Evolutionary conservation across 92 coral and sea anemone species (phyloP).

Genomic region (Parazoanthus swiftii): DNA sequence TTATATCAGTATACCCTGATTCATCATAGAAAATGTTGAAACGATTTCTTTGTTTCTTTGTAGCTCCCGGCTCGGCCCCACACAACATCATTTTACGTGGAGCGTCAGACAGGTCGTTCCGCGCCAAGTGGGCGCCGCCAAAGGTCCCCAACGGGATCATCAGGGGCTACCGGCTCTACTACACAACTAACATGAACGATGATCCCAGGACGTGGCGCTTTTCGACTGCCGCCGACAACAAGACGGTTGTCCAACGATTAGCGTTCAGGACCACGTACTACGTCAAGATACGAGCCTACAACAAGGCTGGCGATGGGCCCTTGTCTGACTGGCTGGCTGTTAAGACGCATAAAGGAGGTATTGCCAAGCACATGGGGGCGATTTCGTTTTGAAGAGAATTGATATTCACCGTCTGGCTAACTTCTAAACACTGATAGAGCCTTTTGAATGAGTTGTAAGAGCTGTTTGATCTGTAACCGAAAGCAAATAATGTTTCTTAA

Average conservation of each 20-base stretch:
- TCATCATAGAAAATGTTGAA: too few species aligned
- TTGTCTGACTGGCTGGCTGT: slow-evolving; percentile 70
- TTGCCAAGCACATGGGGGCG: too few species aligned
- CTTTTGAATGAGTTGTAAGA: too few species aligned
- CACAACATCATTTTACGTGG: slow-evolving; percentile 70
- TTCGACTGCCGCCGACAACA: slow-evolving; percentile 54
- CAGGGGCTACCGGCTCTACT: slow-evolving; percentile 70
- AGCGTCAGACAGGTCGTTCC: slow-evolving; percentile 68
- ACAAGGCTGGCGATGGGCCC: slow-evolving; percentile 77
- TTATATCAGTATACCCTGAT: not conserved
- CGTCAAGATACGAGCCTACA: slow-evolving; percentile 64
- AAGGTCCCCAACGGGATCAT: slow-evolving; percentile 73
- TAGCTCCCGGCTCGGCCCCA: slow-evolving; percentile 90
- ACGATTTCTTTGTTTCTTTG: not conserved
- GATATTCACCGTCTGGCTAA: too few species aligned
- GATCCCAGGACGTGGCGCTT: slow-evolving; percentile 62
- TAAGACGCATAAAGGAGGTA: slow-evolving; percentile 89
- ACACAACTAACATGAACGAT: slow-evolving; percentile 58
- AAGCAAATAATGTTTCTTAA: too few species aligned
- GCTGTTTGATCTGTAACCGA: too few species aligned
- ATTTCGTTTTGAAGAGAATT: too few species aligned
- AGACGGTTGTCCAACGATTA: slow-evolving; percentile 57
- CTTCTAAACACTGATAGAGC: too few species aligned
- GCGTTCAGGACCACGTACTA: slow-evolving; percentile 64
- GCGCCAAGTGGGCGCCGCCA: slow-evolving; percentile 89